Evolutionary conservation across 2,113 vertebrate genomes (phyloP).

Genomic region (Atrichornis clamosus): DNA sequence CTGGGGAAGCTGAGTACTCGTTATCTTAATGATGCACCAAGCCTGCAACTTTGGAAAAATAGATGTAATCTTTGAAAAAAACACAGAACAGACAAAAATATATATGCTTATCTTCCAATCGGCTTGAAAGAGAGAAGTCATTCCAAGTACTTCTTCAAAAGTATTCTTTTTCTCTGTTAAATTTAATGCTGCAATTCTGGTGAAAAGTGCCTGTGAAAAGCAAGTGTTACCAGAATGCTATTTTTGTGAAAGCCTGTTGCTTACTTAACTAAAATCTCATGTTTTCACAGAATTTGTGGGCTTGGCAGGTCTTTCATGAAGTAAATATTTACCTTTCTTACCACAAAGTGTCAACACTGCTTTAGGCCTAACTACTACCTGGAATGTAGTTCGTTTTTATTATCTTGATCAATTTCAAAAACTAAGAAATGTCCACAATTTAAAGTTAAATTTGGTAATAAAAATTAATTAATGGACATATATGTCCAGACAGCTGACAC

Average conservation of each 20-base stretch:
- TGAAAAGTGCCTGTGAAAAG: neutral
- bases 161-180: neutral
- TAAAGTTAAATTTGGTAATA: neutral
- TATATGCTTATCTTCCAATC: neutral
- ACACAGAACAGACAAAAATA: neutral
- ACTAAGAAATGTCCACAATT: neutral
- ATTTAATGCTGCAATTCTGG: neutral
- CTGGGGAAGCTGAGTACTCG: neutral
- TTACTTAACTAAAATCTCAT: neutral
- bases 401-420: neutral
- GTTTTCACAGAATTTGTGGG: neutral
- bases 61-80: neutral
- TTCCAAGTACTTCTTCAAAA: neutral
- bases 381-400: neutral
- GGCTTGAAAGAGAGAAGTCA: neutral
- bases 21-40: neutral
- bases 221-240: neutral
- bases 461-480: neutral
- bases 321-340: constrained; percentile 17
- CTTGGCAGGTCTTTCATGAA: neutral
- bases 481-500: neutral
- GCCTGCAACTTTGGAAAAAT: neutral
- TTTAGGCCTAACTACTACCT: neutral
- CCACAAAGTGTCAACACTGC: neutral
- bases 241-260: neutral